A percentile compares a stretch with the other conserved stretches of the same genome.
These are phyloP conservation scores for Drosophila lowei DNA, from an alignment of 1,140 invertebrate genomes.

Conservation along the genomic window DNA sequence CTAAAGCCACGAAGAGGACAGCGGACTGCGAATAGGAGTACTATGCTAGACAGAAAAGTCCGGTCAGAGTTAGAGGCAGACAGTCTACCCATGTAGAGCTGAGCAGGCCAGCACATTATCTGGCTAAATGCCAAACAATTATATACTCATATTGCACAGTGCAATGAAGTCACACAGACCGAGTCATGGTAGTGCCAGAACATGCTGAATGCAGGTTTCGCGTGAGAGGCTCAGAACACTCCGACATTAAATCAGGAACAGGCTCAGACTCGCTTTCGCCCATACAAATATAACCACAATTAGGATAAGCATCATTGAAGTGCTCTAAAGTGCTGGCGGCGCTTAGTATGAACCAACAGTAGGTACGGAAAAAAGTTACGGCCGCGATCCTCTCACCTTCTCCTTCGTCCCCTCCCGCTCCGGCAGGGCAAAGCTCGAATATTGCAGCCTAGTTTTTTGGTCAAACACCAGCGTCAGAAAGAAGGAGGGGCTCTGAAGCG, in stretches of 20 bases:
- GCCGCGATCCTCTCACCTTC: not conserved
- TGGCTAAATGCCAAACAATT: no score
- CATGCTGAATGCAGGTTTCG: conserved; percentile 54
- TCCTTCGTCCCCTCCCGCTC: conserved; percentile 18
- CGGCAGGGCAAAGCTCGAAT: conserved; percentile 44
- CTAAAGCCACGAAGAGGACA: conserved; percentile 41
- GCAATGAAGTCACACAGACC: conserved; percentile 19
- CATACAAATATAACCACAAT: conserved; percentile 57
- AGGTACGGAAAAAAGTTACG: conserved; percentile 2
- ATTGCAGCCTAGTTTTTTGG: conserved; percentile 37
- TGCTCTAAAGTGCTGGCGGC: conserved; percentile 54
- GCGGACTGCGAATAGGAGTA: conserved; percentile 5
- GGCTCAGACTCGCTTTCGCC: conserved; percentile 10
- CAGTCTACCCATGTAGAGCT: no score
- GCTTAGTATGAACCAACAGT: conserved; percentile 31
- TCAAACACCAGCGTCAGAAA: conserved; percentile 3
- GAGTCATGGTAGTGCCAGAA: conserved; percentile 14
- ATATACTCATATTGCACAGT: not conserved
- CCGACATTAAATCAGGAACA: not conserved
- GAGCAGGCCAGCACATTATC: no score
- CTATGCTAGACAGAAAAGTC: conserved; percentile 7
- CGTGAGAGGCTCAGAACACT: conserved; percentile 45
- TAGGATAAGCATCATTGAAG: conserved; percentile 61
- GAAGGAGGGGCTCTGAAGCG: not conserved
- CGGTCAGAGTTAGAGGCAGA: conserved; percentile 1